These are phyloP conservation scores for Cephus pulcher DNA, from an alignment of 2,888 invertebrate species.

Conservation along the genomic window DNA sequence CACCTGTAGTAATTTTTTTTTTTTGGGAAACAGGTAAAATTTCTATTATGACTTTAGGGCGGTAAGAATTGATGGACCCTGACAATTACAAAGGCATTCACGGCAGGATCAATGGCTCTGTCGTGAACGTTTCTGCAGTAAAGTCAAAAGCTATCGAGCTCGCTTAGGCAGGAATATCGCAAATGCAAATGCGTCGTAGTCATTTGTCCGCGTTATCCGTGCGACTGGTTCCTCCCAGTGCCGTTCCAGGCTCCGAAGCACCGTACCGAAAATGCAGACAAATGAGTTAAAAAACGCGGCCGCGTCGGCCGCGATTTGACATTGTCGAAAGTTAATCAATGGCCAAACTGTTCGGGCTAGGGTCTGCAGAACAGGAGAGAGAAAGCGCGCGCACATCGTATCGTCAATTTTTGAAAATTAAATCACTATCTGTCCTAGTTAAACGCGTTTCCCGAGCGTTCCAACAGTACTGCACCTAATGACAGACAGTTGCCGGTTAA, in stretches of 20 bases:
- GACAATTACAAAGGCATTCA: neutral
- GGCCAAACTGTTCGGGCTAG: slow-evolving; percentile 47
- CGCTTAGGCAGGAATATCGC: slow-evolving; percentile 41
- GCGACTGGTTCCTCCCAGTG: slow-evolving; percentile 39
- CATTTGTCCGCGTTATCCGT: slow-evolving; percentile 61
- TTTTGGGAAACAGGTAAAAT: neutral
- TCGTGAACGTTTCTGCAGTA: neutral
- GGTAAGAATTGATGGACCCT: neutral
- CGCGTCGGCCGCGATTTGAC: slow-evolving; percentile 61
- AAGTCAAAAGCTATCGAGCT: slow-evolving; percentile 17
- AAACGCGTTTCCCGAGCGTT: slow-evolving; percentile 59
- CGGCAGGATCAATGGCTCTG: neutral
- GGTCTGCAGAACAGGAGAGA: neutral
- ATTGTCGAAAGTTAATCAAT: slow-evolving; percentile 67
- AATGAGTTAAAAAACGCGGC: slow-evolving; percentile 61
- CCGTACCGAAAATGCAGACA: slow-evolving; percentile 59
- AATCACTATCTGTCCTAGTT: slow-evolving; percentile 67
- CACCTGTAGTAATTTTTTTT: neutral
- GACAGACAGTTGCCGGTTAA: slow-evolving; percentile 61
- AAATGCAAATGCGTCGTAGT: slow-evolving; percentile 54
- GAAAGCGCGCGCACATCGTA: slow-evolving; percentile 43
- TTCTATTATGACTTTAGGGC: neutral
- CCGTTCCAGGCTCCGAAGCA: slow-evolving; percentile 26
- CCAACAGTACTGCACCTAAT: slow-evolving; percentile 58
- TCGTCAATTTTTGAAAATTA: slow-evolving; percentile 66